phyloP scores from a whole-genome alignment of 2,113 vertebrate species.

The Sisor rabdophorus region DNA sequence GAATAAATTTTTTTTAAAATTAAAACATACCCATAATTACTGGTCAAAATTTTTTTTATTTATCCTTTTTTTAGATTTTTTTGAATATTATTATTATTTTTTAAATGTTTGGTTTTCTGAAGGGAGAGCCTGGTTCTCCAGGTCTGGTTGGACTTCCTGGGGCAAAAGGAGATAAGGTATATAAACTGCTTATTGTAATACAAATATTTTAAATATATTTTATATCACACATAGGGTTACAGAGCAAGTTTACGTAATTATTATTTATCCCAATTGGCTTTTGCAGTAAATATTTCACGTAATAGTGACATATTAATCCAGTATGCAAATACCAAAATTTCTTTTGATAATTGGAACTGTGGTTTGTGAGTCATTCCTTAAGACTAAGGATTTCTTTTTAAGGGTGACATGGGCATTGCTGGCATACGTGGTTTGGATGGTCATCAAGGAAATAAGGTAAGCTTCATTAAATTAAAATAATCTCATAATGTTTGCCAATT shows the following conservation, averaged over 20 bases:
- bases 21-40: slow-evolving; percentile 34
- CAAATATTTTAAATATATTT: no score
- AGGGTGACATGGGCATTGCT: slow-evolving; percentile 38
- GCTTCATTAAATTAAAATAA: slow-evolving; percentile 25
- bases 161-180: slow-evolving; percentile 77
- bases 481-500: background rate
- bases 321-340: slow-evolving; percentile 40
- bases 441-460: slow-evolving; percentile 46
- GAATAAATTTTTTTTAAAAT: slow-evolving; percentile 37
- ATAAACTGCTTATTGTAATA: slow-evolving; percentile 46
- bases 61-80: no score
- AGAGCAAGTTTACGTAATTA: background rate
- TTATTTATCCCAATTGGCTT: background rate
- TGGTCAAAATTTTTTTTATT: background rate
- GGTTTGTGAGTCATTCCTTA: slow-evolving; percentile 1
- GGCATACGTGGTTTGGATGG: slow-evolving; percentile 41
- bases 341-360: background rate
- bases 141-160: slow-evolving; percentile 73
- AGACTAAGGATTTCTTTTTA: slow-evolving; percentile 7
- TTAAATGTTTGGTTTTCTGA: slow-evolving; percentile 27
- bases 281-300: background rate
- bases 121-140: slow-evolving; percentile 79
- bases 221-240: background rate
- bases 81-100: no score
- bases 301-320: slow-evolving; percentile 47